phyloP scores from a whole-genome alignment of 2,113 vertebrate species.

The Myocastor coypus region DNA sequence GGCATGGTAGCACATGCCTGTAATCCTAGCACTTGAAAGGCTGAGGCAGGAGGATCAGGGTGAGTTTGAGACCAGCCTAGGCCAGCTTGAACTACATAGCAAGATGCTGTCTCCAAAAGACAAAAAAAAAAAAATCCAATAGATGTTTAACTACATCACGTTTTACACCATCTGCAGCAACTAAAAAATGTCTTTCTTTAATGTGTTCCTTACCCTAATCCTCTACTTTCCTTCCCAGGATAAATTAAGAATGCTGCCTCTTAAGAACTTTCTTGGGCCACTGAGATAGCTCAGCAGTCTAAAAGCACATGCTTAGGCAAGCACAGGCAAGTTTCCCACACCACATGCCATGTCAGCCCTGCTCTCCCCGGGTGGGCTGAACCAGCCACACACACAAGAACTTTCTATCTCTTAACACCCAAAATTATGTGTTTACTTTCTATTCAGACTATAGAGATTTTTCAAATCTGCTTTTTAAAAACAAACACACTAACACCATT shows the following conservation, averaged over 20 bases:
- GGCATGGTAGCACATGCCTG: too few species aligned
- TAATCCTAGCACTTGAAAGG: too few species aligned
- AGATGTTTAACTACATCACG: background rate
- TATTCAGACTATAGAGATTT: background rate
- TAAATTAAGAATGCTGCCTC: background rate
- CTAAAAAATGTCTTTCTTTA: background rate
- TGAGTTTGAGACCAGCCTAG: too few species aligned
- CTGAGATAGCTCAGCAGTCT: too few species aligned
- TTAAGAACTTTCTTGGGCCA: background rate
- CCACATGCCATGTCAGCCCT: too few species aligned
- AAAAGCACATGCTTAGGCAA: too few species aligned
- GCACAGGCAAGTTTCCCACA: too few species aligned
- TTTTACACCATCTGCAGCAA: background rate
- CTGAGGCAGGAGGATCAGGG: too few species aligned
- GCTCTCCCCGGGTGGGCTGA: too few species aligned
- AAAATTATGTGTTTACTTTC: background rate
- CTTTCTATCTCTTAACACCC: background rate
- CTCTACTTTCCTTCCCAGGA: background rate
- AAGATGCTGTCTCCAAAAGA: too few species aligned
- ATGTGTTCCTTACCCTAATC: background rate
- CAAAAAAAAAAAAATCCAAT: conserved; percentile 19
- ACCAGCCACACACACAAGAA: too few species aligned
- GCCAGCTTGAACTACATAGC: too few species aligned
- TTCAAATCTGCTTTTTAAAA: conserved; percentile 38
- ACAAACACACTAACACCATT: background rate